These are phyloP conservation scores for Grammomys surdaster DNA, from an alignment of 2,113 vertebrate genomes.

Conservation along the genomic window DNA sequence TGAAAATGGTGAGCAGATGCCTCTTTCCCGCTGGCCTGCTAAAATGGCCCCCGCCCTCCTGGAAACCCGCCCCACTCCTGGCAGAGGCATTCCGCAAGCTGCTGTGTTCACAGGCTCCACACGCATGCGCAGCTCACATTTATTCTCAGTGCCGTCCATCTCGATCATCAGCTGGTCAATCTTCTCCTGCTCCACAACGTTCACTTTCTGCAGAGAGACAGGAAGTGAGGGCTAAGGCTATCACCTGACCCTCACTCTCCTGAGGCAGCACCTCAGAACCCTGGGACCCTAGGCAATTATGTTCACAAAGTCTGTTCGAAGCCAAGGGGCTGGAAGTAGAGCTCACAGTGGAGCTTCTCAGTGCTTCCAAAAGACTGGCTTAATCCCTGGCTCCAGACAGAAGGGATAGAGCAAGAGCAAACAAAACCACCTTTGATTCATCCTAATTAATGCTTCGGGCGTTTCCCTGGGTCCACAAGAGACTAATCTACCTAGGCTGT, in stretches of 20 bases:
- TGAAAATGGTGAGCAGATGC: accelerated
- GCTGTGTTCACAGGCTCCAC: accelerated
- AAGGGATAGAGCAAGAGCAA: accelerated
- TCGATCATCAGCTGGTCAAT: constrained; percentile 98
- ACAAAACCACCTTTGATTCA: background rate
- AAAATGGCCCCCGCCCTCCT: background rate
- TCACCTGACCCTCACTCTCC: accelerated
- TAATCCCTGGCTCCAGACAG: background rate
- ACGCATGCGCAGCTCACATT: constrained; percentile 91
- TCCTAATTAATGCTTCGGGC: accelerated
- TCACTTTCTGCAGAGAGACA: constrained; percentile 89
- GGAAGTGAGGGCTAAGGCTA: background rate
- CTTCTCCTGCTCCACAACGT: constrained; percentile 95
- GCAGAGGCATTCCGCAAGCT: background rate
- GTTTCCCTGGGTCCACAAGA: background rate
- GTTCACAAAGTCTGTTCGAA: background rate
- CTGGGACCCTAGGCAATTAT: background rate
- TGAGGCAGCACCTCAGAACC: background rate
- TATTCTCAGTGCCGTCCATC: constrained; percentile 99
- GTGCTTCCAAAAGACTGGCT: background rate
- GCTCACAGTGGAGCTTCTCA: accelerated
- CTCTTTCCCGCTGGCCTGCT: background rate
- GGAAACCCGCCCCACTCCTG: background rate
- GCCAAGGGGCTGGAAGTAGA: background rate
- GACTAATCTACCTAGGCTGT: background rate